Evolutionary conservation across 2,888 invertebrate genomes (phyloP), one percentile per base, ranked within the genome.

Genomic region (Entomobrya proxima): DNA sequence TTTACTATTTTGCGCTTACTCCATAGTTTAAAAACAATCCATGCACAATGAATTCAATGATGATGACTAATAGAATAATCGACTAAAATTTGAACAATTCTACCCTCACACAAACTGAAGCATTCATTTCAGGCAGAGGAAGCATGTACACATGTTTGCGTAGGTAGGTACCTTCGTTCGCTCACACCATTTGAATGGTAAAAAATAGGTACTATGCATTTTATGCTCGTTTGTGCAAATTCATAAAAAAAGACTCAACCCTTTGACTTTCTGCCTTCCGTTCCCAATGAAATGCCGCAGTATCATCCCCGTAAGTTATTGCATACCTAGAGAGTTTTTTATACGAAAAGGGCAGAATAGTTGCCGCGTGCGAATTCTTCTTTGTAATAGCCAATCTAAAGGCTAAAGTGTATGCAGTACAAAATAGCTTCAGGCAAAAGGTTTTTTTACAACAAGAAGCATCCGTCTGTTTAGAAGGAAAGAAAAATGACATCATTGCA

Each of bases 401-500:
- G 6, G 13, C 4, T 37, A 37, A 7, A 67, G 1, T 5, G 11
- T 21, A 37, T 5, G 7, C 4, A 37, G 18, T 37, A 21, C n/a
- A 21, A 67, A 78, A 30, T 80, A 21, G 80, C 80, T 80, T 58
- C 30, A 69, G 72, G 72, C 69, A 55, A 72, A 47, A 30, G 24
- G 24, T 18, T 69, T 79, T 80, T 52, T 80, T 52, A 80, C 11
- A 44, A n/a, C n/a, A n/a, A n/a, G n/a, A n/a, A 69, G 81, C 81
- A 81, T 81, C 81, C 81, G 81, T 81, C 74, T 21, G 67, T n/a
- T n/a, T n/a, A 72, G 44, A 81, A 44, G 55, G 74, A 47, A 81
- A 75, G 74, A 75, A 80, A 79, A 50, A 81, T 81, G 74, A 81
- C 74, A 75, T 81, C 81, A 81, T 61, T 47, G 50, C 81, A 81